Evolutionary conservation across 1,140 invertebrate genomes (phyloP).

Genomic region (Drosophila nigrodunni): DNA sequence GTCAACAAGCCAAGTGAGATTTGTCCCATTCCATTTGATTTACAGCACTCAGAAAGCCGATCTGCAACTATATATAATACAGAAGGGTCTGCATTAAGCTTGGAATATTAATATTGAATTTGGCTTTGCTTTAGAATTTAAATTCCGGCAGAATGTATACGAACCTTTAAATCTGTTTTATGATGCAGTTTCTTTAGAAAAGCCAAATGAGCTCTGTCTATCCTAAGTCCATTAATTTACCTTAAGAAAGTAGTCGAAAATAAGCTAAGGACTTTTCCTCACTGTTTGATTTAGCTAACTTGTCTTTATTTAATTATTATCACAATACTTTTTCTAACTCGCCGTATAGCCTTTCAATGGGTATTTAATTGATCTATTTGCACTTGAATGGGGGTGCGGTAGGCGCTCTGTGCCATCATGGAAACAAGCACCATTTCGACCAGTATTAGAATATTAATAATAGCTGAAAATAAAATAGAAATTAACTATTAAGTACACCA

Average conservation of each 20-base stretch:
- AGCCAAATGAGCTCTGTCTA: too few species aligned
- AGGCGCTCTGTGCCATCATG: slow-evolving; percentile 74
- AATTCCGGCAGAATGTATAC: too few species aligned
- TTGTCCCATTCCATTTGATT: slow-evolving; percentile 37
- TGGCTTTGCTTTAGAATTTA: too few species aligned
- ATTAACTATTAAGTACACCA: not conserved
- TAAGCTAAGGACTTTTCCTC: too few species aligned
- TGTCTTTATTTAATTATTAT: slow-evolving; percentile 76
- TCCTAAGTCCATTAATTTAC: too few species aligned
- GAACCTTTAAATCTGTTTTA: too few species aligned
- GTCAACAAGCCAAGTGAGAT: slow-evolving; percentile 57
- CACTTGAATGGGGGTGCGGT: slow-evolving; percentile 68
- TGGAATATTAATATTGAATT: too few species aligned
- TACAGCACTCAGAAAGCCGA: slow-evolving; percentile 14
- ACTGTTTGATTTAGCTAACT: slow-evolving; percentile 4
- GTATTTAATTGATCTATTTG: slow-evolving; percentile 64
- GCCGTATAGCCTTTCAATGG: slow-evolving; percentile 34
- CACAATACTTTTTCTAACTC: slow-evolving; percentile 65
- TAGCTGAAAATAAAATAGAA: slow-evolving; percentile 50
- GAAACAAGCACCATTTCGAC: slow-evolving; percentile 82
- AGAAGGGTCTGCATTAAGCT: too few species aligned
- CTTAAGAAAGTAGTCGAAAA: too few species aligned
- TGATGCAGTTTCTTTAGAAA: too few species aligned
- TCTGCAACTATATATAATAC: too few species aligned
- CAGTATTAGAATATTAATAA: slow-evolving; percentile 77